Conservation (phyloP, 2,113 vertebrate genomes). For the Megaceryle torquata region DNA sequence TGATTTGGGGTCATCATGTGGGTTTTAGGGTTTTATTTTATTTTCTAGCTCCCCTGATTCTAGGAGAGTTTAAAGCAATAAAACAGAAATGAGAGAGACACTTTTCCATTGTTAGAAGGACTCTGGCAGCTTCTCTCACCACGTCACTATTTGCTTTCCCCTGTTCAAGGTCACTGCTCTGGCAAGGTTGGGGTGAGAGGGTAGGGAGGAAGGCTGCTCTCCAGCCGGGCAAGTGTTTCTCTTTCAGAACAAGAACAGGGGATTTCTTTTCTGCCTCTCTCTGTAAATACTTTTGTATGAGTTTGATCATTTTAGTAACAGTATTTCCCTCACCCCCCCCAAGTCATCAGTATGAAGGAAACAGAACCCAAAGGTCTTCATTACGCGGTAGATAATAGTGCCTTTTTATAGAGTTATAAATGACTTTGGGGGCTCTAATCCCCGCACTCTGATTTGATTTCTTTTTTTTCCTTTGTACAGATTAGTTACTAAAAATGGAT, state of each 20-base stretch:
- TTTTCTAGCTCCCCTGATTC: conserved; percentile 19
- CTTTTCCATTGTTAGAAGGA: conserved; percentile 45
- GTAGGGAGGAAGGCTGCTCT: conserved; percentile 23
- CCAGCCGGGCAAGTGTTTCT: conserved; percentile 48
- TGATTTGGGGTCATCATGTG: not conserved
- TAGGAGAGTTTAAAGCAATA: conserved; percentile 29
- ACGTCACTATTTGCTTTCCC: not conserved
- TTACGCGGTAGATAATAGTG: conserved; percentile 59
- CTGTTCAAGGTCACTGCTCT: conserved; percentile 49
- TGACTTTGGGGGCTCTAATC: conserved; percentile 50
- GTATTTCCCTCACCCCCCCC: conserved; percentile 50
- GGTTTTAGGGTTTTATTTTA: not conserved
- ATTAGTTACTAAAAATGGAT: conserved; percentile 53
- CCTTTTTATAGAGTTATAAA: conserved; percentile 55
- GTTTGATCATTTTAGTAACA: conserved; percentile 67
- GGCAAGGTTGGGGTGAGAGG: not conserved
- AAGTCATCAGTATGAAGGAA: conserved; percentile 78
- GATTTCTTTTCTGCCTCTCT: conserved; percentile 63
- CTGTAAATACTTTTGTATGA: conserved; percentile 74
- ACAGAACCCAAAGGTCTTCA: conserved; percentile 62
- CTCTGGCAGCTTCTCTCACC: conserved; percentile 40
- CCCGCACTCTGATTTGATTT: conserved; percentile 20
- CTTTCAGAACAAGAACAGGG: conserved; percentile 60
- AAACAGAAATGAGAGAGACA: conserved; percentile 29
- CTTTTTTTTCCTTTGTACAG: conserved; percentile 47